A percentile compares a stretch with the other conserved stretches of the same genome.
phyloP scores from a whole-genome alignment of 2,888 invertebrate species.

The Agrochola lota region DNA sequence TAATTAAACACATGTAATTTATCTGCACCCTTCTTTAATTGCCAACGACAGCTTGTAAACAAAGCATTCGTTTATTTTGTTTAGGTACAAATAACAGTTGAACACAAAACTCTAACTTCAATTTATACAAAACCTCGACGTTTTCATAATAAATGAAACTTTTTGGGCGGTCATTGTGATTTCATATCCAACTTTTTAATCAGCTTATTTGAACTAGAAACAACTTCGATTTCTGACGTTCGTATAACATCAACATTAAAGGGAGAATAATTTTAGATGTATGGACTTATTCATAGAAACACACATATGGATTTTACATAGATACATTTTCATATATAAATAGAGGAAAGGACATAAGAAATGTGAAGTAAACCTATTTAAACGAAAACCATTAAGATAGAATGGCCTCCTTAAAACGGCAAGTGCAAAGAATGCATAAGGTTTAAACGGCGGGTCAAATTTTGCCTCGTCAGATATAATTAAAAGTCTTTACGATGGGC shows the following conservation, averaged over 20 bases:
- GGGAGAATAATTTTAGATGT: conserved; percentile 32
- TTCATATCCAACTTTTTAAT: conserved; percentile 74
- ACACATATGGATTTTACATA: background rate
- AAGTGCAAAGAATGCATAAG: conserved; percentile 79
- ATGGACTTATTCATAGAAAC: background rate
- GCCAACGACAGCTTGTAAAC: conserved; percentile 22
- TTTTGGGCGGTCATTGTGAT: conserved; percentile 65
- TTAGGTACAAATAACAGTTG: conserved; percentile 11
- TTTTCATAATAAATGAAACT: conserved; percentile 49
- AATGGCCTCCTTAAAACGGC: conserved; percentile 73
- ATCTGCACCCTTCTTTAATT: conserved; percentile 28
- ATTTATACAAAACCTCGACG: conserved; percentile 23
- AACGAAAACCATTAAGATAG: conserved; percentile 74
- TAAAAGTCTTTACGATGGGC: conserved; percentile 86
- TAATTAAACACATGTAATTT: conserved; percentile 63
- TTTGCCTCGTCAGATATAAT: conserved; percentile 84
- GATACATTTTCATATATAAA: conserved; percentile 35
- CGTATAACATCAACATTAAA: conserved; percentile 47
- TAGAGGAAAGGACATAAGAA: conserved; percentile 38
- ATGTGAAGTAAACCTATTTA: conserved; percentile 71
- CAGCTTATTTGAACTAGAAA: conserved; percentile 70
- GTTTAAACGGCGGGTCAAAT: conserved; percentile 78
- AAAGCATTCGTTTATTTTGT: conserved; percentile 5
- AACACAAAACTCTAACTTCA: conserved; percentile 18
- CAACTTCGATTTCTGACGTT: conserved; percentile 64